A percentile compares a stretch with the other conserved stretches of the same genome.
Evolutionary conservation across 2,113 vertebrate species (phyloP).

Genomic region (Pteropus alecto): DNA sequence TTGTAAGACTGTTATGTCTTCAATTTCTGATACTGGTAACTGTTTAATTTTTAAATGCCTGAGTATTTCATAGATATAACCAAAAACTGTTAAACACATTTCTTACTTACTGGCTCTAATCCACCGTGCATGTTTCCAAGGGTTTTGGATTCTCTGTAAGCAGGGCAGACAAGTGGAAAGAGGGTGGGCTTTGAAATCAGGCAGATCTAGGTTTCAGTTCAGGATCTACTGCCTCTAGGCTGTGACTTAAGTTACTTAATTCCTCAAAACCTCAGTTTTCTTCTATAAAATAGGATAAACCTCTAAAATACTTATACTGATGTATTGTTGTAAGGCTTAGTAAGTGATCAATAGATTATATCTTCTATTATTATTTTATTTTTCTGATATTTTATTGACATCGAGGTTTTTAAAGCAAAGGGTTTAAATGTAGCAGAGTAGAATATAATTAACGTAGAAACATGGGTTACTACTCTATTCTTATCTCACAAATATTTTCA

Average conservation of each 20-base stretch:
- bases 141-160: neutral
- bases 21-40: neutral
- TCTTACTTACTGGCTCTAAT: neutral
- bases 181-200: neutral
- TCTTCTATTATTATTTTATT: neutral
- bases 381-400: neutral
- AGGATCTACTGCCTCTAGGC: neutral
- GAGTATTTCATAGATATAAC: neutral
- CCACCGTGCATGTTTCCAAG: neutral
- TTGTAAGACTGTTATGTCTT: neutral
- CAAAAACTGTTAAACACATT: slow-evolving; percentile 3
- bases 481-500: slow-evolving; percentile 18
- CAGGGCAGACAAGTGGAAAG: neutral
- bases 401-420: slow-evolving; percentile 8
- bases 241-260: neutral
- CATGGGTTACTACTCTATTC: neutral
- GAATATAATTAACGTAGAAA: neutral
- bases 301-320: no score
- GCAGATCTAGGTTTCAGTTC: neutral
- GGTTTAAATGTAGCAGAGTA: neutral
- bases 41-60: neutral
- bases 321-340: no score
- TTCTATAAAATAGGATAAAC: no score
- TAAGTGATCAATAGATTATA: no score
- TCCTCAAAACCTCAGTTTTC: no score